These are phyloP conservation scores for Tenebrio molitor DNA, from an alignment of 1,140 invertebrate species.

Conservation along the genomic window DNA sequence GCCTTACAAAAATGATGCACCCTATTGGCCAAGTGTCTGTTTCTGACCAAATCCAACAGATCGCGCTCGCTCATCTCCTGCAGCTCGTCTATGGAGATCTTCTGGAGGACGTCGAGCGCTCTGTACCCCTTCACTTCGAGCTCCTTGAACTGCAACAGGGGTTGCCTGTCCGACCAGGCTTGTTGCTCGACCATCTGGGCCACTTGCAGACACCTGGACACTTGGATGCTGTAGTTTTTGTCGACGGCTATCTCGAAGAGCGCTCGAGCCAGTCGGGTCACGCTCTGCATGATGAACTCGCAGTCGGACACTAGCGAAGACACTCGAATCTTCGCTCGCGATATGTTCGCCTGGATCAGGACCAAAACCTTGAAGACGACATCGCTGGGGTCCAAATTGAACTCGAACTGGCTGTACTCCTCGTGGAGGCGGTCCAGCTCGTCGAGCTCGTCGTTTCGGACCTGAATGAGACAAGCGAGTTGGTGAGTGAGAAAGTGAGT, in stretches of 20 bases:
- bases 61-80: slow-evolving; percentile 90
- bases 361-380: slow-evolving; percentile 90
- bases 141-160: slow-evolving; percentile 88
- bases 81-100: slow-evolving; percentile 82
- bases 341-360: slow-evolving; percentile 93
- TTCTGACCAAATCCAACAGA: slow-evolving; percentile 83
- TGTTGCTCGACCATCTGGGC: slow-evolving; percentile 93
- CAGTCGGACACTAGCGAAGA: slow-evolving; percentile 95
- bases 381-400: slow-evolving; percentile 55
- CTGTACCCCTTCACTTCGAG: slow-evolving; percentile 68
- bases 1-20: slow-evolving; percentile 90
- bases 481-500: no score
- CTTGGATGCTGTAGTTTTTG: slow-evolving; percentile 91
- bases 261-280: slow-evolving; percentile 89
- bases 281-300: slow-evolving; percentile 94
- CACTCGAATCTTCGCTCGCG: slow-evolving; percentile 81
- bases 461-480: no score
- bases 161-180: slow-evolving; percentile 90
- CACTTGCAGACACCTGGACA: slow-evolving; percentile 83
- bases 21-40: slow-evolving; percentile 80
- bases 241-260: slow-evolving; percentile 95
- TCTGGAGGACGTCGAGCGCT: slow-evolving; percentile 52
- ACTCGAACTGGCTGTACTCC: slow-evolving; percentile 57
- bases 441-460: slow-evolving; percentile 83
- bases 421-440: slow-evolving; percentile 92